These are phyloP conservation scores for Pterocles gutturalis DNA, from an alignment of 2,113 vertebrate species.

Conservation along the genomic window DNA sequence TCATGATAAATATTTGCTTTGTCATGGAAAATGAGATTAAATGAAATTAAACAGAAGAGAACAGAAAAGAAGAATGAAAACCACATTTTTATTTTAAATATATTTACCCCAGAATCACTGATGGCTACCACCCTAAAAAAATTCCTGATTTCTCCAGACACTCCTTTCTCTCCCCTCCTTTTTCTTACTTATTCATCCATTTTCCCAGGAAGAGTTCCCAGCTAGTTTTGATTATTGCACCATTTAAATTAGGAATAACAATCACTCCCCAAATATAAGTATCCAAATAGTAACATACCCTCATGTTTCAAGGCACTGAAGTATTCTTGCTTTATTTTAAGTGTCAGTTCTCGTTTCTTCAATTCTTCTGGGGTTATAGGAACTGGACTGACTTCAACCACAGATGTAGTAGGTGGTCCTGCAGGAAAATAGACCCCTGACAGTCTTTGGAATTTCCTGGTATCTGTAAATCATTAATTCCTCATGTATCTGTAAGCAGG, in stretches of 20 bases:
- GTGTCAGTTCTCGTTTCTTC: slow-evolving; percentile 61
- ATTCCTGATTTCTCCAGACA: not conserved
- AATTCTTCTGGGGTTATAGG: slow-evolving; percentile 56
- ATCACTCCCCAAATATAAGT: not conserved
- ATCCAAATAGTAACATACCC: slow-evolving; percentile 74
- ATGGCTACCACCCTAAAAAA: not conserved
- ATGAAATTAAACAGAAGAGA: not conserved
- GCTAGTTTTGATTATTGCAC: not conserved
- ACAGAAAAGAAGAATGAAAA: not conserved
- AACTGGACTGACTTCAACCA: not conserved
- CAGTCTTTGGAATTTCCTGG: not conserved
- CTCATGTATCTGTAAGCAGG: not conserved
- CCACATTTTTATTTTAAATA: not conserved
- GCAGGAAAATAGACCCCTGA: not conserved
- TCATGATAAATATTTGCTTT: not conserved
- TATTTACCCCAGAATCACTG: not conserved
- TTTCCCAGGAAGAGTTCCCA: not conserved
- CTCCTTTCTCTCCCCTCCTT: not conserved
- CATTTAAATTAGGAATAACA: not conserved
- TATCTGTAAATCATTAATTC: not conserved
- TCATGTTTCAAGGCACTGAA: slow-evolving; percentile 82
- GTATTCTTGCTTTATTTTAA: slow-evolving; percentile 83
- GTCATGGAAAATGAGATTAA: not conserved
- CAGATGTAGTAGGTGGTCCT: slow-evolving; percentile 48
- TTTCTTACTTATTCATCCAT: not conserved